Base-by-base conservation (phyloP, 2,888 invertebrate genomes). In the Mechanitis mazaeus region DNA sequence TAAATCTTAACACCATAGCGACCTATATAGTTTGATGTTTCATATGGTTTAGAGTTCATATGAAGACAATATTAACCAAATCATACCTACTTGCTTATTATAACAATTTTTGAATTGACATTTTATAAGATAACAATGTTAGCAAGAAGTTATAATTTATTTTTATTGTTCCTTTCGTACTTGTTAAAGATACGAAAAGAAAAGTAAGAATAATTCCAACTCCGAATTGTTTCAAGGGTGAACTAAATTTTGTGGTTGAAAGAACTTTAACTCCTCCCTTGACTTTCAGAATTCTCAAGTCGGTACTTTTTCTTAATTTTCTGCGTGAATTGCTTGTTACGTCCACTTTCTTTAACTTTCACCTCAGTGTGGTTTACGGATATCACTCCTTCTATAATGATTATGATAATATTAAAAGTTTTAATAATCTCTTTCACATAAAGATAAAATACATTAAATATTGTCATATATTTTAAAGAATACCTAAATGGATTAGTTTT, bases 301-400 rank as follows among this genome's bases (percentile, higher is more conserved):
- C 38, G 31, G 42, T 56, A 47, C 56, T 56, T 64, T 63, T 62
- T 60, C 54, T 54, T 66, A 55, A 74, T 75, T 74, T 75, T 74
- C 74, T 73, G 74, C 76, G 75, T 75, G 72, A 72, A 77, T 73
- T 45, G 50, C 31, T 61, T 59, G 56, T 57, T 58, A 55, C 54
- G 42, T 63, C 42, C 45, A 54, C 46, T 59, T 63, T 31, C 50
- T 50, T 55, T 50, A 46, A 60, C 42, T 55, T 54, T 53, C 20
- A 59, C 55, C 33, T 59, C 6, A 33, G 42, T 33, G 54, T 42
- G 45, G n/a, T 11, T 54, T 54, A 45, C 31, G 28, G 20, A 28
- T 45, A 33, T 45, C 31, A 58, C n/a, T 45, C 3, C 28, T 33
- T 33, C 1, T 53, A 45, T 55, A 31, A 54, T 7, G 3, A 6